Base-by-base conservation (phyloP, 2,888 invertebrate species). In the Sphecodes monilicornis region DNA sequence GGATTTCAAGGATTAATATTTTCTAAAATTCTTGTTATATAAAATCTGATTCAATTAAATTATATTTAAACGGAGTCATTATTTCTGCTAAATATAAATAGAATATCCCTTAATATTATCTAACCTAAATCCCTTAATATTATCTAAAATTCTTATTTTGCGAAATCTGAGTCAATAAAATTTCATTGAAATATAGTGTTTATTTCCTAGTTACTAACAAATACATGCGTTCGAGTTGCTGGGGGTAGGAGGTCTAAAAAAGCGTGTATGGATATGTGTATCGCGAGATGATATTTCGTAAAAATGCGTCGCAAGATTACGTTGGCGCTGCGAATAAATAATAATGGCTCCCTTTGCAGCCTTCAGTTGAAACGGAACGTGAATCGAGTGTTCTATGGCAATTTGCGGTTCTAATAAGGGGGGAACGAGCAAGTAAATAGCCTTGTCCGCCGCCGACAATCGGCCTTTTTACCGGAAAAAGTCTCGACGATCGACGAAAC, bases 391-490 rank as follows among this genome's bases (percentile, higher is more conserved):
- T 78, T 39, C 43, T 43, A 73, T 68, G 50, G 43, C 54, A 78
- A 54, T 43, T 74, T 43, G 54, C 69, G 68, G 41, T 57, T 54
- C 36, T 68, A 73, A 69, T 78, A 78, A 78, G 29, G 73, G 39
- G 60, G 66, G 26, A 5, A n/a, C 26, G 43, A 72, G 66, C 68
- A 36, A 78, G 78, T 36, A 78, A 64, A 64, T 78, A 78, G 46
- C 75, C 64, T 76, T 46, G 64, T n/a, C 64, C 18, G 64, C 46
- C 66, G 36, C 78, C 72, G 73, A 57, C 57, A 78, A 78, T 81
- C 78, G 73, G 46, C 18, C 50, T 60, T 80, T 75, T 57, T 75
- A n/a, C 71, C 75, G 82, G 75, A 82, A 82, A n/a, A 80, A 75
- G 66, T 74, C 60, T 78, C 73, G 81, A 13, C 26, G 50, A 54